phyloP scores from a whole-genome alignment of 2,888 invertebrate genomes.

The Acrocyrtus sp. region DNA sequence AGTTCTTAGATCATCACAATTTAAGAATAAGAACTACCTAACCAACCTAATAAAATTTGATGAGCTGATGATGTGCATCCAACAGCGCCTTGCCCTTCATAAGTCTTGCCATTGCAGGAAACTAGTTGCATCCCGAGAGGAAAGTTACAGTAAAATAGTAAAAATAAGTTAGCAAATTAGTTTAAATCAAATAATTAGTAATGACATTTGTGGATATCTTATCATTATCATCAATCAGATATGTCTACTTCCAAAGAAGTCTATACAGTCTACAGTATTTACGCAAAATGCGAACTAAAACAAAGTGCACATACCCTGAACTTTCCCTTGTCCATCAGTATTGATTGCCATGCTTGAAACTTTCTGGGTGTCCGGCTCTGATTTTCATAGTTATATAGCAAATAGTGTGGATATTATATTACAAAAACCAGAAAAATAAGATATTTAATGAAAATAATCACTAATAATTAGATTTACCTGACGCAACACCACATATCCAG shows the following conservation, averaged over 20 bases:
- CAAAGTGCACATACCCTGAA: conserved; percentile 14
- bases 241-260: too few relatives aligned
- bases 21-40: too few relatives aligned
- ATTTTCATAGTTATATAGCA: not conserved
- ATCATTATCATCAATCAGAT: not conserved
- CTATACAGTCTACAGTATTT: too few relatives aligned
- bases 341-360: conserved; percentile 5
- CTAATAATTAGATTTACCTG: not conserved
- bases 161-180: not conserved
- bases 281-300: too few relatives aligned
- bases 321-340: conserved; percentile 22
- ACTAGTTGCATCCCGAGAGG: too few relatives aligned
- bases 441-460: not conserved
- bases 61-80: conserved; percentile 25
- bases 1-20: too few relatives aligned
- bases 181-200: not conserved
- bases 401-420: not conserved
- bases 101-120: conserved; percentile 28
- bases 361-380: not conserved
- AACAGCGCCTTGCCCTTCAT: conserved; percentile 12
- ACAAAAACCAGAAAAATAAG: not conserved
- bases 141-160: not conserved
- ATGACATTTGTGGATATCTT: not conserved
- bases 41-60: not conserved
- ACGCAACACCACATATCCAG: not conserved